Base-by-base conservation (phyloP, 2,888 invertebrate species). In the Eupithecia dodoneata region DNA sequence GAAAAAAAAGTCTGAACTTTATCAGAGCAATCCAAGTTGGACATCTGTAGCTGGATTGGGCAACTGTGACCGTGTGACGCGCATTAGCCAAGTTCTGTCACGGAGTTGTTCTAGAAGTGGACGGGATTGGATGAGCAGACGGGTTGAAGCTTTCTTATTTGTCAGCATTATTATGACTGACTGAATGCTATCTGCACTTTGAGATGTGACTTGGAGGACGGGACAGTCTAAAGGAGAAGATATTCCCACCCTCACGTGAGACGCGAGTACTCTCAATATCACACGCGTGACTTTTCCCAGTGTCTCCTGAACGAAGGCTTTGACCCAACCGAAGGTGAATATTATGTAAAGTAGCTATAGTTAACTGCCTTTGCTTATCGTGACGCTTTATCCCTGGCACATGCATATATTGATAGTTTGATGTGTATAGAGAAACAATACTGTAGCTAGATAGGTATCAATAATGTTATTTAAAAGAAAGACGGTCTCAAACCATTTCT, bases 21-120 rank as follows among this genome's bases (percentile, higher is more conserved):
- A 88, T 88, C 86, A 85, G 86, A 89, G 87, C 90, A 89, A 89
- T 90, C 84, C 88, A 87, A 90, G 87, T 91, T 87, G 59, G 73
- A 42, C 78, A 65, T 47, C 69, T 69, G 78, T 75, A n/a, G 15
- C 9, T 18, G 84, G 75, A 71, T 75, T 78, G 71, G 73, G 47
- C 44, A 70, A 74, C 67, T 73, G 45, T 49, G 49, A n/a, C 45
- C 49, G 70, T 52, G 66, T 44, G 66, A 49, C 41, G 67, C n/a
- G 74, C 44, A 74, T 70, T 70, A 74, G 59, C 74, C 42, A 74
- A 74, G 70, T 59, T 63, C 4, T 63, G 42, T 30, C 66, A 15
- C 42, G 13, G 12, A 47, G n/a, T 49, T 70, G 70, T 47, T 47
- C 47, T 45, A 13, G 47, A 30, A 30, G 63, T 18, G 30, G 7